Conservation (phyloP, 2,888 invertebrate species). For the Ichneumon xanthorius region DNA sequence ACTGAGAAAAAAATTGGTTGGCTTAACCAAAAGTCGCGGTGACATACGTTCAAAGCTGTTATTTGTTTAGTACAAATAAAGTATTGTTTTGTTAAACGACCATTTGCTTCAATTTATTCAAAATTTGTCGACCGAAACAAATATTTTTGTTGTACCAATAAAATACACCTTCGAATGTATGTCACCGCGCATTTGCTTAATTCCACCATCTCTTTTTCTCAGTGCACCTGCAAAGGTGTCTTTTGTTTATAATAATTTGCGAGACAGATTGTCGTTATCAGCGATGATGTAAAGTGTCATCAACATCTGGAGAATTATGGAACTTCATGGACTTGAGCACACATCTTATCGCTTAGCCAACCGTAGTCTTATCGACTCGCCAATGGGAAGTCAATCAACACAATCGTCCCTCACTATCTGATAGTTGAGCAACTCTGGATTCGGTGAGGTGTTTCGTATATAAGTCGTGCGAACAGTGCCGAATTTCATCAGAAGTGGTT, state of each 20-base stretch:
- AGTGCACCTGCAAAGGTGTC: too few species aligned
- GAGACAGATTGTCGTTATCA: conserved; percentile 33
- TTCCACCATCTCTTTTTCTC: too few species aligned
- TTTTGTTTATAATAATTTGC: background rate
- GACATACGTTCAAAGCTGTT: too few species aligned
- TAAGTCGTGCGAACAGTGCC: conserved; percentile 27
- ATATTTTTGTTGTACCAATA: too few species aligned
- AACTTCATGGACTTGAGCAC: background rate
- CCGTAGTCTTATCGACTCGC: conserved; percentile 52
- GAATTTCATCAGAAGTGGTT: conserved; percentile 27
- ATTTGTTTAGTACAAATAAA: too few species aligned
- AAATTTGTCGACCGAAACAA: too few species aligned
- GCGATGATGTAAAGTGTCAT: background rate
- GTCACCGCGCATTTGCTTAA: too few species aligned
- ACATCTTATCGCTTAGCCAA: conserved; percentile 29
- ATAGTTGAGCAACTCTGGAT: background rate
- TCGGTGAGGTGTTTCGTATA: conserved; percentile 51
- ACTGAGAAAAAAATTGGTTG: too few species aligned
- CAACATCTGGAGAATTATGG: conserved; percentile 5
- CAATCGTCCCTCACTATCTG: background rate
- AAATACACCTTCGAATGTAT: too few species aligned
- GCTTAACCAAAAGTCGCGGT: too few species aligned
- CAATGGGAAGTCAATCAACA: conserved; percentile 3
- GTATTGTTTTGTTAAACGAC: too few species aligned
- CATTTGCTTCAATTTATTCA: too few species aligned